Evolutionary conservation across 2,113 vertebrate genomes (phyloP), one percentile per base, ranked within the genome.

Genomic region (Rhinolophus ferrumequinum): DNA sequence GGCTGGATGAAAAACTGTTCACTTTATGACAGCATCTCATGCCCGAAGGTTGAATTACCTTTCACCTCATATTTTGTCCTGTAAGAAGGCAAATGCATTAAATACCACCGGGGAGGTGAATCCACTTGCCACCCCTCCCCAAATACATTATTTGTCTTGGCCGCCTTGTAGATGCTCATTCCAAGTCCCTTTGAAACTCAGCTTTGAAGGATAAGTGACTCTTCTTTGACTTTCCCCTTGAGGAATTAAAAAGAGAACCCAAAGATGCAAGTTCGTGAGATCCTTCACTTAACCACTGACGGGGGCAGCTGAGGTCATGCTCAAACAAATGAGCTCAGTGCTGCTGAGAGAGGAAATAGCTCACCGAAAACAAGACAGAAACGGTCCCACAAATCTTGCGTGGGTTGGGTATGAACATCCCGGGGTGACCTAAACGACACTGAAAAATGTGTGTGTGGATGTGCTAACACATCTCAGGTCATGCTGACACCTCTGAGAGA

Each of bases 241-340:
- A 93, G 44, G 90, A 95, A 92, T 94, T 90, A 79, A 64, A 81
- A 95, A 83, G 73, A 62, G 33, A 83, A 75, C 44, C 47, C 24
- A 75, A 86, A 97, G 88, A 88, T 56, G 41, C 41, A 79, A 26
- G 38, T 30, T 54, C 21, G 11, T 60, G 80, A 96, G 87, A n/a
- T 93, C 54, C 73, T 76, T 72, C 52, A 21, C 64, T 95, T 92
- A 93, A 89, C 96, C 89, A 90, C 19, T 94, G 87, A 95, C 54
- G 64, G 60, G 22, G 75, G 52, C 58, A 10, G 41, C 82, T 15
- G 33, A 82, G 84, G 62, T 52, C 84, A 30, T 19, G 93, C 70
- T 90, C 90, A 83, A 94, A 94, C 44, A 86, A 76, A 67, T 92
- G 47, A 89, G 73, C 83, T 93, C 72, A 56, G 33, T 50, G 96